These are phyloP conservation scores for Pocota personata DNA, from an alignment of 2,888 invertebrate species.

Conservation along the genomic window DNA sequence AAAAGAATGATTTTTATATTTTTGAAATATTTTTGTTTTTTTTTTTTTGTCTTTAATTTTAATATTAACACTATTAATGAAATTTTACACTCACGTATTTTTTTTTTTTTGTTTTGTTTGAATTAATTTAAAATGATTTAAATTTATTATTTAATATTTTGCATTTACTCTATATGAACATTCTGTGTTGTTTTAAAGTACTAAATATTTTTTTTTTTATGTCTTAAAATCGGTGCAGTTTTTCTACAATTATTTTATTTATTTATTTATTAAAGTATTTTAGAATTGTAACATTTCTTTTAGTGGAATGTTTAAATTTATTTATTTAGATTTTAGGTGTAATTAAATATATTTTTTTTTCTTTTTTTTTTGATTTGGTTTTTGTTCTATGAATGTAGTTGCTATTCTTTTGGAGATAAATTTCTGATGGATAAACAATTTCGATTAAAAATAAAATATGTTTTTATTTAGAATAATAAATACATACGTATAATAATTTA, in stretches of 20 bases:
- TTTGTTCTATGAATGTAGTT: slow-evolving; percentile 10
- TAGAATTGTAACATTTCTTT: slow-evolving; percentile 43
- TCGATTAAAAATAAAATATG: neutral
- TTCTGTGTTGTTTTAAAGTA: slow-evolving; percentile 58
- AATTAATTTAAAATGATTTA: slow-evolving; percentile 41
- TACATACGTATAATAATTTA: slow-evolving; percentile 47
- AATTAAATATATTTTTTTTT: slow-evolving; percentile 23
- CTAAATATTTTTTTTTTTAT: slow-evolving; percentile 43
- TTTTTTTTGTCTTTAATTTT: neutral
- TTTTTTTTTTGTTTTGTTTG: neutral
- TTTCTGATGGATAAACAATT: neutral
- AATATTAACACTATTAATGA: slow-evolving; percentile 56
- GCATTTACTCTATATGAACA: slow-evolving; percentile 62
- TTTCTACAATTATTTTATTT: slow-evolving; percentile 37
- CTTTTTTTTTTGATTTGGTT: slow-evolving; percentile 9
- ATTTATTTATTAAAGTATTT: slow-evolving; percentile 37
- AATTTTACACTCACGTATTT: slow-evolving; percentile 46
- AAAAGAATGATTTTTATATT: slow-evolving; percentile 26
- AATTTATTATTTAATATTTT: slow-evolving; percentile 52
- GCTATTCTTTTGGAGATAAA: neutral
- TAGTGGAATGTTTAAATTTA: slow-evolving; percentile 70
- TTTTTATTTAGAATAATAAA: slow-evolving; percentile 27
- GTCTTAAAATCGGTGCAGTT: slow-evolving; percentile 68
- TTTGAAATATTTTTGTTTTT: slow-evolving; percentile 13
- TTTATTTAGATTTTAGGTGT: slow-evolving; percentile 23